phyloP scores from a whole-genome alignment of 2,888 invertebrate species.

The Catocala nupta region DNA sequence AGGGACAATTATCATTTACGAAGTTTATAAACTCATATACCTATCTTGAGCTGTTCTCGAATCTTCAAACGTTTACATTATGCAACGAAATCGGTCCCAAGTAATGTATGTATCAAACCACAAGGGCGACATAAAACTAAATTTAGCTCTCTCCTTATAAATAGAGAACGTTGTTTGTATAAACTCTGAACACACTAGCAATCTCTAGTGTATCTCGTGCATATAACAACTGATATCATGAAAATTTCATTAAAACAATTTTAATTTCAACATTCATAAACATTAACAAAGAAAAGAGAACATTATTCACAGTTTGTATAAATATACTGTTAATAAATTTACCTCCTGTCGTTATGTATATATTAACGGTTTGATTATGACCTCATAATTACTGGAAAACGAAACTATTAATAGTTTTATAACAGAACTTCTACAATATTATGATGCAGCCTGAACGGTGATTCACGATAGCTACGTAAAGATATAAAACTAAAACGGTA shows the following conservation, averaged over 20 bases:
- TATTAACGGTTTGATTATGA: neutral
- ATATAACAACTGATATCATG: neutral
- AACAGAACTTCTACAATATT: too few species aligned
- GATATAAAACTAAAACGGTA: too few species aligned
- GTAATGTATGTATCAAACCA: neutral
- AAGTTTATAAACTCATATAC: too few species aligned
- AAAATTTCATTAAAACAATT: neutral
- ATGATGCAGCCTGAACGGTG: too few species aligned
- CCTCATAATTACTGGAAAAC: neutral
- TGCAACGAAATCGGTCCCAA: too few species aligned
- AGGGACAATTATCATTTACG: too few species aligned
- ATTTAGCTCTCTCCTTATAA: neutral
- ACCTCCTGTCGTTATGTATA: neutral
- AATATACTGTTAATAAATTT: neutral
- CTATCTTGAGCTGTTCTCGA: too few species aligned
- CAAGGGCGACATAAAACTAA: conserved; percentile 4
- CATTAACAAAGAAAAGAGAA: neutral
- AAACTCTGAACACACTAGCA: neutral
- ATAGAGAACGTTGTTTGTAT: neutral
- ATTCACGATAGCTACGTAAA: too few species aligned
- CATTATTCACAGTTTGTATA: neutral
- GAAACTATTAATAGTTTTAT: neutral
- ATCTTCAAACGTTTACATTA: too few species aligned
- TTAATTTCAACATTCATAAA: neutral
- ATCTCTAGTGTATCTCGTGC: neutral